Evolutionary conservation across 2,113 vertebrate species (phyloP), one percentile per base, ranked within the genome.

Genomic region (Oxyura jamaicensis): DNA sequence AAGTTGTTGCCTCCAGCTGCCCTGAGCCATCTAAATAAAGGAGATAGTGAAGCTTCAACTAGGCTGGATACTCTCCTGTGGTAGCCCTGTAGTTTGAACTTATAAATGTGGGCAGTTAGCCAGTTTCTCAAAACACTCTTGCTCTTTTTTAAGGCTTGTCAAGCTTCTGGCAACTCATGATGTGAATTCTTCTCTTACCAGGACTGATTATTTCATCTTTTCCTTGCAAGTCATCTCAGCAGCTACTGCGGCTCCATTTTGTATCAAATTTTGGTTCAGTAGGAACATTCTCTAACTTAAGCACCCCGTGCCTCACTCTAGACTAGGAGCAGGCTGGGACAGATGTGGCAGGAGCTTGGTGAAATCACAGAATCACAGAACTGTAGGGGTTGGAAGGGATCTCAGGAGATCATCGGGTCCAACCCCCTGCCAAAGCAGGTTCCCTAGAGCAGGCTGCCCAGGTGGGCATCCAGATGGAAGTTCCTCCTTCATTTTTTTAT

Each of bases 61-160:
- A 48, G 20, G 41, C 26, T 87, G 41, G 53, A 91, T 85, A 53
- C 6, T 85, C 33, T 66, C 11, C 53, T 83, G n/a, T 60, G 42
- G 23, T 50, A 52, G 31, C 67, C 76, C 46, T 60, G 16, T 68
- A 17, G 35, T 93, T 83, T 31, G 41, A 83, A 91, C 22, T 91
- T 85, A 35, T 63, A 83, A 50, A 68, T n/a, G 15, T 0, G 8
- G 35, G 18, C 29, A 66, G 29, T 68, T 85, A 56, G 72, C 19
- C 52, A 59, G 7, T 33, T 93, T 84, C 42, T 75, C 35, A 48
- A 68, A 87, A 58, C 35, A 53, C 26, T 58, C 1, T 0, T 18
- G 41, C 25, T 72, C 36, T 67, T 76, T 81, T 71, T 73, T 31
- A 73, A 84, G 59, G 10, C 79, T 90, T 90, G 65, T 85, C 63